Base-by-base conservation (phyloP, 2,888 invertebrate species). In the Eremobia ochroleuca region DNA sequence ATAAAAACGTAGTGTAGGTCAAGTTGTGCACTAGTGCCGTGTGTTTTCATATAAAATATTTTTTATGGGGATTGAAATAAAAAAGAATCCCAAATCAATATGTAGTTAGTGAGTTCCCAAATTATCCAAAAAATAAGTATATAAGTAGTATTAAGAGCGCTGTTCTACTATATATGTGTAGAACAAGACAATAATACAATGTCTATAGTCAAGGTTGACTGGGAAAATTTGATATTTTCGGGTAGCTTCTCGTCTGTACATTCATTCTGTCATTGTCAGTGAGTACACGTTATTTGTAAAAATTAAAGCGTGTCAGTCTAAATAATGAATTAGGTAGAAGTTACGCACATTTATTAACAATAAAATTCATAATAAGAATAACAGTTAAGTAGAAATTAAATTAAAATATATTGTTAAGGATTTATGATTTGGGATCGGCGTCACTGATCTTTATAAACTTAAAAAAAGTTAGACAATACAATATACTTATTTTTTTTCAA, bases 251-350 rank as follows among this genome's bases (percentile, higher is more conserved):
- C n/a, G n/a, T n/a, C n/a, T n/a, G 43, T 46, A 70, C 13, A 61
- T 61, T 15, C 8, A n/a, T 37, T 37, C 9, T 65, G 18, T 21
- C 65, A 43, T 21, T 46, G 73, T 58, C 34, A 13, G 8, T 28
- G 8, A 8, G 18, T 6, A 73, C 64, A 37, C 28, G 37, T n/a
- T 34, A 25, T 64, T 76, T 64, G 34, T 76, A 64, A 25, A 55
- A 31, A 28, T 25, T 5, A 46, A 64, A 64, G 43, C 34, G 55
- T 64, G 25, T 34, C 70, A 58, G n/a, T 46, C 31, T 34, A 58
- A 58, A 46, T 58, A 34, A 58, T 21, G 37, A 4, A 28, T 28
- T 25, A 59, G 21, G 21, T 70, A 43, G 25, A 72, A 52, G 28
- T 67, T 52, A 67, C 25, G 37, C 15, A 40, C 67, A 52, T 49